Conservation (phyloP, 2,113 vertebrate genomes). For the Lathamus discolor region DNA sequence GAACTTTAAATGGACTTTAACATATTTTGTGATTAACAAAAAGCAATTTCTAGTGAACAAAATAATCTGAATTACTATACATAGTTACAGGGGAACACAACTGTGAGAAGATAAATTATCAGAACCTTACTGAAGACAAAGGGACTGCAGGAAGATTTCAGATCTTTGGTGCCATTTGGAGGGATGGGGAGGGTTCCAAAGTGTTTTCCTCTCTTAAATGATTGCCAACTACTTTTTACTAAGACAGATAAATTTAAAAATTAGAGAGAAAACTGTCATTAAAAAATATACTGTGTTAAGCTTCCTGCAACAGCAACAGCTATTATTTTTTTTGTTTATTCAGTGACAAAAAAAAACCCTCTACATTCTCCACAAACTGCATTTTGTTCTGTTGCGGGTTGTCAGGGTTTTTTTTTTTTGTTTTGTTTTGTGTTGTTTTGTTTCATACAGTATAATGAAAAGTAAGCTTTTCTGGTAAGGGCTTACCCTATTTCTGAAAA, state of each 20-base stretch:
- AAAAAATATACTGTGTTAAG: neutral
- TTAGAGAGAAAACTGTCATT: neutral
- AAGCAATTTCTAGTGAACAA: neutral
- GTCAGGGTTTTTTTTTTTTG: fast-evolving
- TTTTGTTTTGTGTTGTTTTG: neutral
- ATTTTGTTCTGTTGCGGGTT: neutral
- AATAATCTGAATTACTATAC: neutral
- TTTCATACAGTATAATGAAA: neutral
- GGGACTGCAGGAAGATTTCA: neutral
- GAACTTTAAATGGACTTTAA: neutral
- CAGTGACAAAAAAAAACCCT: neutral
- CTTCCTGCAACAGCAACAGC: neutral
- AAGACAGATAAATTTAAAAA: neutral
- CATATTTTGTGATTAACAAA: neutral
- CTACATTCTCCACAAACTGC: neutral
- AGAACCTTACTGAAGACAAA: neutral
- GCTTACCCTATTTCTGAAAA: neutral
- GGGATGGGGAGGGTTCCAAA: neutral
- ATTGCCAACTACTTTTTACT: neutral
- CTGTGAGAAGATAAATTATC: neutral
- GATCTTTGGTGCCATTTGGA: neutral
- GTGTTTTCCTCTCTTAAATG: neutral
- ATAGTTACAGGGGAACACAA: neutral
- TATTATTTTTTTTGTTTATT: neutral
- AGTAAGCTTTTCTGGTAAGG: neutral